These are phyloP conservation scores for Papilio helenus DNA, from an alignment of 1,140 invertebrate genomes.

Conservation along the genomic window DNA sequence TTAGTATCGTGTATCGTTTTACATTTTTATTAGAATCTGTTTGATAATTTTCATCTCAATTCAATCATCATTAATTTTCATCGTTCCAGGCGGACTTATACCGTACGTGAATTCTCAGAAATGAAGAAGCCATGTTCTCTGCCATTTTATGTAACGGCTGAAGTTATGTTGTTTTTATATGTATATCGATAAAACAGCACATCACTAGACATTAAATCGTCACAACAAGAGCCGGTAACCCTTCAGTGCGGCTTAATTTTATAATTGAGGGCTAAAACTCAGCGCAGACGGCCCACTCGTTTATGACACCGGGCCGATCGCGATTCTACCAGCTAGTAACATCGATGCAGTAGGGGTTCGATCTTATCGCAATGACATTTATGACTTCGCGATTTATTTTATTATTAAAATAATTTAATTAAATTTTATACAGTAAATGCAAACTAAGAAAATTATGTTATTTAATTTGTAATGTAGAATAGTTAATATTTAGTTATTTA, in stretches of 20 bases:
- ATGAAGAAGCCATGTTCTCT: too few species aligned
- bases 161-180: too few species aligned
- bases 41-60: too few species aligned
- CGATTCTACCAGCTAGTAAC: slow-evolving; percentile 33
- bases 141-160: too few species aligned
- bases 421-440: background rate
- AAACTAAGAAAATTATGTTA: background rate
- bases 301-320: slow-evolving; percentile 60
- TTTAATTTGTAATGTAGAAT: background rate
- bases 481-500: background rate
- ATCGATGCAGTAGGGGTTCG: background rate
- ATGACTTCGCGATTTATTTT: slow-evolving; percentile 41
- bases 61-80: too few species aligned
- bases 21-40: too few species aligned
- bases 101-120: too few species aligned
- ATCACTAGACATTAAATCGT: slow-evolving; percentile 47
- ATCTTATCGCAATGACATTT: slow-evolving; percentile 63
- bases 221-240: slow-evolving; percentile 65
- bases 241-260: slow-evolving; percentile 75
- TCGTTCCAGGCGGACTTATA: too few species aligned
- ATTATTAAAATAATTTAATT: background rate
- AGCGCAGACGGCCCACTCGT: slow-evolving; percentile 60
- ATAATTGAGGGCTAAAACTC: slow-evolving; percentile 81
- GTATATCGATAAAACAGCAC: slow-evolving; percentile 44
- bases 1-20: too few species aligned